Conservation (phyloP, 1,140 invertebrate genomes). For the Ctenoplectra terminalis region DNA sequence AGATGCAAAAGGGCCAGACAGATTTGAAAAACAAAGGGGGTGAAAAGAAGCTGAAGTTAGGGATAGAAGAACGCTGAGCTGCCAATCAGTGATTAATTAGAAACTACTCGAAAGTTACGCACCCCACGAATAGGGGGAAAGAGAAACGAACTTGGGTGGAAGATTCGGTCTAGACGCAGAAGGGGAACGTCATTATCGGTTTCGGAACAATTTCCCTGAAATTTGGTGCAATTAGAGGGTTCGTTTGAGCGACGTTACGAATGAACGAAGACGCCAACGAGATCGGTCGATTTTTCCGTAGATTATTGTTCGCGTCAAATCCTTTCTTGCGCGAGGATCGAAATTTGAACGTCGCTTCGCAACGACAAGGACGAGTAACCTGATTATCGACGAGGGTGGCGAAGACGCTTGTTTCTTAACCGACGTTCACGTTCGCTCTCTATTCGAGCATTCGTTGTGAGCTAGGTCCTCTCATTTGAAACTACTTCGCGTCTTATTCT, state of each 20-base stretch:
- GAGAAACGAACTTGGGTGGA: background rate
- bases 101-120: slow-evolving; percentile 71
- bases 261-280: background rate
- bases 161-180: background rate
- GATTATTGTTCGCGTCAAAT: background rate
- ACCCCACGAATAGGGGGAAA: slow-evolving; percentile 25
- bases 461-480: background rate
- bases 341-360: background rate
- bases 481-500: background rate
- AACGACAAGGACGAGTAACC: background rate
- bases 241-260: background rate
- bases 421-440: background rate
- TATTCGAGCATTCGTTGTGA: background rate
- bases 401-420: background rate
- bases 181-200: background rate
- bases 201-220: background rate
- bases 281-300: background rate
- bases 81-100: slow-evolving; percentile 76
- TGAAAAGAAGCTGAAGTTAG: slow-evolving; percentile 61
- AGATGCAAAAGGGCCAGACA: slow-evolving; percentile 47
- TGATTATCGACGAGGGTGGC: background rate
- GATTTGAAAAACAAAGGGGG: slow-evolving; percentile 41
- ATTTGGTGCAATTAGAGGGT: background rate
- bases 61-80: slow-evolving; percentile 48
- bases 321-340: background rate